Evolutionary conservation across 2,888 invertebrate species (phyloP).

Genomic region (Syrphus vitripennis): DNA sequence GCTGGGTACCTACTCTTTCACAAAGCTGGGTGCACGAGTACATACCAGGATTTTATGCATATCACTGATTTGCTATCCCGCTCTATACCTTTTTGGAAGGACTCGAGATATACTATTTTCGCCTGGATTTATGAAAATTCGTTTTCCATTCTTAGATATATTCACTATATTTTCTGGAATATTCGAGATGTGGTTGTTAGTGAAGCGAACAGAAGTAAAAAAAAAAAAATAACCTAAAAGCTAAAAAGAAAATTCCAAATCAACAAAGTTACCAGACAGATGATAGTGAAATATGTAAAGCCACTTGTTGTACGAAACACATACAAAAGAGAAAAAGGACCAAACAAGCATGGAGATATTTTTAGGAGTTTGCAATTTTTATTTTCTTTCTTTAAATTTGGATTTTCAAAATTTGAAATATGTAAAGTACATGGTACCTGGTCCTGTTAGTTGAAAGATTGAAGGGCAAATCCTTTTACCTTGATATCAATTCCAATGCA

Average conservation of each 20-base stretch:
- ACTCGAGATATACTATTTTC: conserved; percentile 1
- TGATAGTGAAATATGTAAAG: not conserved
- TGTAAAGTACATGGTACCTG: not conserved
- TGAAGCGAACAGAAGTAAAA: not conserved
- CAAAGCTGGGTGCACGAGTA: not conserved
- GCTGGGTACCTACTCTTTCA: not conserved
- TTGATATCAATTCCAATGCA: too few relatives aligned
- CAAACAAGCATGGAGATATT: not conserved
- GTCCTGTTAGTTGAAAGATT: too few relatives aligned
- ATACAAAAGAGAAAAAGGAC: not conserved
- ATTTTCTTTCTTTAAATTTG: not conserved
- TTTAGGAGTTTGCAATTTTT: not conserved
- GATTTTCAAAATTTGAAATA: conserved; percentile 1
- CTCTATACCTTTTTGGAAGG: not conserved
- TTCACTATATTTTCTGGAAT: conserved; percentile 30
- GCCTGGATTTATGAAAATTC: conserved; percentile 66
- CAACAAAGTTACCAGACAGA: not conserved
- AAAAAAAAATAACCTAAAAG: not conserved
- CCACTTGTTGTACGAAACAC: conserved; percentile 4
- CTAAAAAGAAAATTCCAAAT: conserved; percentile 11
- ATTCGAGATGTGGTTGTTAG: conserved; percentile 10
- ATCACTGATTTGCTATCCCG: not conserved
- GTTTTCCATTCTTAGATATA: conserved; percentile 36
- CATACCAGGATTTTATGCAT: not conserved
- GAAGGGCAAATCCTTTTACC: too few relatives aligned